phyloP scores from a whole-genome alignment of 2,888 invertebrate species.

The Tribolium freemani region DNA sequence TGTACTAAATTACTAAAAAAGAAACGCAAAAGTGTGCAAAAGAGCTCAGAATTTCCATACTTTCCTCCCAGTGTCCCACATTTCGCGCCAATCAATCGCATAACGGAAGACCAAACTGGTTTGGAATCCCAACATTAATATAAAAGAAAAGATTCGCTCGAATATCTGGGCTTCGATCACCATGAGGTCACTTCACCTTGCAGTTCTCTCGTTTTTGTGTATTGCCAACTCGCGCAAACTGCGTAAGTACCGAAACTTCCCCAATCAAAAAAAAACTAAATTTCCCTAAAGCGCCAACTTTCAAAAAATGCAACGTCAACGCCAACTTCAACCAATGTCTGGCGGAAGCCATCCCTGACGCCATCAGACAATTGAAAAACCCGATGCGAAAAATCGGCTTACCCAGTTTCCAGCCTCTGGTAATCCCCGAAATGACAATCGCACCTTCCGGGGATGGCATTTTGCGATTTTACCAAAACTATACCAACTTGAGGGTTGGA shows the following conservation, averaged over 20 bases:
- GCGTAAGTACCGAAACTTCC: neutral
- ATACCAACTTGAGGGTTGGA: conserved; percentile 5
- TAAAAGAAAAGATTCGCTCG: neutral
- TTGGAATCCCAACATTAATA: neutral
- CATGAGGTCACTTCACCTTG: neutral
- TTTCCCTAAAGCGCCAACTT: conserved; percentile 1
- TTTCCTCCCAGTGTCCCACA: neutral
- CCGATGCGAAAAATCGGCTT: conserved; percentile 5
- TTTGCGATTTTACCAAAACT: conserved; percentile 11
- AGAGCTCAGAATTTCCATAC: neutral
- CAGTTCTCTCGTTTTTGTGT: neutral
- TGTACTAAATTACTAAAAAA: no score
- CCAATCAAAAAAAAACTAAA: neutral
- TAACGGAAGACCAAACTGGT: neutral
- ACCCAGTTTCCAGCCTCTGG: conserved; percentile 13
- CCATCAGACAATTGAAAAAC: neutral
- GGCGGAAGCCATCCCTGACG: conserved; percentile 9
- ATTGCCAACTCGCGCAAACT: neutral
- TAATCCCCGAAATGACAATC: conserved; percentile 4
- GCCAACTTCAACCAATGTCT: conserved; percentile 12
- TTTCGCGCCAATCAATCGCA: neutral
- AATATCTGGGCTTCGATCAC: neutral
- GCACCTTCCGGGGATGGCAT: neutral
- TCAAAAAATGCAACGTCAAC: neutral
- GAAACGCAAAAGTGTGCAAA: neutral